phyloP scores from a whole-genome alignment of 2,888 invertebrate species.

The Caenorhabditis afra region DNA sequence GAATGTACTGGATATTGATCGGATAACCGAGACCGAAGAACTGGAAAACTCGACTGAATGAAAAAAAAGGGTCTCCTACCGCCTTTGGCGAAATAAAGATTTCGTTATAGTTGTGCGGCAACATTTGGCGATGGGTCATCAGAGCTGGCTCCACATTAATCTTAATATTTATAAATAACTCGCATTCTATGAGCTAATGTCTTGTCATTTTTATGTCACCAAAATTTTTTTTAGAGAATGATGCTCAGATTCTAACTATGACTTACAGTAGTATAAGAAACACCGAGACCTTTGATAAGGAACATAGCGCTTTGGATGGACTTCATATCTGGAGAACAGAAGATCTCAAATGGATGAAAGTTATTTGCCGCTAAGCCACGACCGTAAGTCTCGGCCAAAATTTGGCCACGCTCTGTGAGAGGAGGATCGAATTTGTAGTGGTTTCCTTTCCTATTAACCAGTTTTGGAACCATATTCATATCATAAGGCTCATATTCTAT shows the following conservation, averaged over 20 bases:
- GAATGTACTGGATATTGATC: slow-evolving; percentile 52
- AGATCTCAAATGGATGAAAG: slow-evolving; percentile 46
- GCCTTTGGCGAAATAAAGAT: slow-evolving; percentile 43
- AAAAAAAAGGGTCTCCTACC: slow-evolving; percentile 11
- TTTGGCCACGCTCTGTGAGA: slow-evolving; percentile 57
- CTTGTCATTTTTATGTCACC: no score
- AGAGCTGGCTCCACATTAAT: slow-evolving; percentile 58
- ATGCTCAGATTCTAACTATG: no score
- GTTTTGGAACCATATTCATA: slow-evolving; percentile 57
- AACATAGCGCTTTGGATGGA: slow-evolving; percentile 50
- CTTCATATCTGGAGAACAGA: slow-evolving; percentile 57
- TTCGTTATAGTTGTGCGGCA: slow-evolving; percentile 41
- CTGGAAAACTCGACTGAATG: slow-evolving; percentile 8
- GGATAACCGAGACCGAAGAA: slow-evolving; percentile 53
- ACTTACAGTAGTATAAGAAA: slow-evolving; percentile 49
- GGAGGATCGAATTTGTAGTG: slow-evolving; percentile 58
- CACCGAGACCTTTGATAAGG: slow-evolving; percentile 49
- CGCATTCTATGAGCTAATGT: no score
- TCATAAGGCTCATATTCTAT: slow-evolving; percentile 55
- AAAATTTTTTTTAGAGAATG: no score
- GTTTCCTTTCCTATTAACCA: slow-evolving; percentile 30
- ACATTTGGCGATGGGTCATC: slow-evolving; percentile 43
- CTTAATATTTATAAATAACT: slow-evolving; percentile 22
- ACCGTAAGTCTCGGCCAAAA: slow-evolving; percentile 58
- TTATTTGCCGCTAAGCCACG: slow-evolving; percentile 27